A percentile compares a stretch with the other conserved stretches of the same genome.
Evolutionary conservation across 2,888 invertebrate genomes (phyloP).

Genomic region (Lasius fuliginosus): DNA sequence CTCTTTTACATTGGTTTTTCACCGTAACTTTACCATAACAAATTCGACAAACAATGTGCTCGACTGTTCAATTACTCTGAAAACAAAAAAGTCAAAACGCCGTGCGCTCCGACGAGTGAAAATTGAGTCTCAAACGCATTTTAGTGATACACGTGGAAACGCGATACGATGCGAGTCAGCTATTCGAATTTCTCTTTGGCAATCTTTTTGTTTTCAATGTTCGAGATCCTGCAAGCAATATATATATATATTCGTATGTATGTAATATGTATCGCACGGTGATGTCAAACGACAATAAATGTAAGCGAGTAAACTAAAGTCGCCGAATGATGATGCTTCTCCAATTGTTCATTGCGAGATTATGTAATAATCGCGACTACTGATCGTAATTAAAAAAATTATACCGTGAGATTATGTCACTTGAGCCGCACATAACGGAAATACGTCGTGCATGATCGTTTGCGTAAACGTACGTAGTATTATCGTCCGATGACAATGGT

Average conservation of each 20-base stretch:
- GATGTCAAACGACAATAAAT: conserved; percentile 44
- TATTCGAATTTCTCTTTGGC: conserved; percentile 71
- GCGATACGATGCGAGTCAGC: conserved; percentile 36
- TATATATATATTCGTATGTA: background rate
- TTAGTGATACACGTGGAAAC: conserved; percentile 43
- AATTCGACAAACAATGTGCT: conserved; percentile 18
- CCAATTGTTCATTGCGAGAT: conserved; percentile 13
- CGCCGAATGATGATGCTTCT: background rate
- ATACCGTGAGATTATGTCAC: background rate
- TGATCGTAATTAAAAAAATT: conserved; percentile 14
- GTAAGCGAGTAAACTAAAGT: conserved; percentile 22
- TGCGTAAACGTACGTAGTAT: conserved; percentile 9
- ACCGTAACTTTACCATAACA: background rate
- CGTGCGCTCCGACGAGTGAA: conserved; percentile 28
- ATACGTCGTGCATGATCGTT: conserved; percentile 12
- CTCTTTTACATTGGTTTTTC: background rate
- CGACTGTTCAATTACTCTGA: conserved; percentile 44
- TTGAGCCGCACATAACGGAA: background rate
- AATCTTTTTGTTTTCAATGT: conserved; percentile 60
- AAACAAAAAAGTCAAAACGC: conserved; percentile 25
- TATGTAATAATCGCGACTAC: conserved; percentile 6
- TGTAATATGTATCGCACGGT: background rate
- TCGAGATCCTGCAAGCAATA: conserved; percentile 7
- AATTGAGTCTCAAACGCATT: conserved; percentile 52
- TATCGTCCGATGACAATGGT: conserved; percentile 10